A percentile compares a stretch with the other conserved stretches of the same genome.
These are phyloP conservation scores for Thermophis baileyi DNA, from an alignment of 2,113 vertebrate genomes.

Conservation along the genomic window DNA sequence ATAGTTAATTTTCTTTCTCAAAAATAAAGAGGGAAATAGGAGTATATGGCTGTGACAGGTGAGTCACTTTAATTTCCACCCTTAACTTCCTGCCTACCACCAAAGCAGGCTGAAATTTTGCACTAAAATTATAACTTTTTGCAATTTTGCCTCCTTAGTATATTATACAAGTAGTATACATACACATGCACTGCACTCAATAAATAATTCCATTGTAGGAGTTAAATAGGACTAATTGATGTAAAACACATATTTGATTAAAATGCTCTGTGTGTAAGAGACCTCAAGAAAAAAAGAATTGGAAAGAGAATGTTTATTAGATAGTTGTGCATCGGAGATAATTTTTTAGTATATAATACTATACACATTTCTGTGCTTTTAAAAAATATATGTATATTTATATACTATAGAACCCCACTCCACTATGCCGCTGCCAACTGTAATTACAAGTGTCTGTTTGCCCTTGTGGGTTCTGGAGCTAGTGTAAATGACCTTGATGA, in stretches of 20 bases:
- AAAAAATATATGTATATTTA: constrained; percentile 46
- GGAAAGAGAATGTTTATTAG: background rate
- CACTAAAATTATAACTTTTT: too few relatives aligned
- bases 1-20: too few relatives aligned
- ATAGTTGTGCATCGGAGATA: background rate
- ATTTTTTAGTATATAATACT: constrained; percentile 52
- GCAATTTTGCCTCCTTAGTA: too few relatives aligned
- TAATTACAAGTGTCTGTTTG: constrained; percentile 99
- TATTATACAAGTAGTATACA: too few relatives aligned
- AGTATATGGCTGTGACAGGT: too few relatives aligned
- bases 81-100: too few relatives aligned
- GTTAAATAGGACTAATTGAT: background rate
- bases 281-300: background rate
- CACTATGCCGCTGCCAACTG: constrained; percentile 99
- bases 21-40: too few relatives aligned
- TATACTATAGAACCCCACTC: constrained; percentile 85
- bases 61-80: too few relatives aligned
- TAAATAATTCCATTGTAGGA: background rate
- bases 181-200: background rate
- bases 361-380: constrained; percentile 49
- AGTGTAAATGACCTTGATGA: constrained; percentile 96
- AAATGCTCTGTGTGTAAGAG: background rate
- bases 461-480: constrained; percentile 97
- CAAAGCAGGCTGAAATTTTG: too few relatives aligned
- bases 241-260: background rate